Conservation (phyloP, 2,888 invertebrate species). For the Rhogogaster chlorosoma region DNA sequence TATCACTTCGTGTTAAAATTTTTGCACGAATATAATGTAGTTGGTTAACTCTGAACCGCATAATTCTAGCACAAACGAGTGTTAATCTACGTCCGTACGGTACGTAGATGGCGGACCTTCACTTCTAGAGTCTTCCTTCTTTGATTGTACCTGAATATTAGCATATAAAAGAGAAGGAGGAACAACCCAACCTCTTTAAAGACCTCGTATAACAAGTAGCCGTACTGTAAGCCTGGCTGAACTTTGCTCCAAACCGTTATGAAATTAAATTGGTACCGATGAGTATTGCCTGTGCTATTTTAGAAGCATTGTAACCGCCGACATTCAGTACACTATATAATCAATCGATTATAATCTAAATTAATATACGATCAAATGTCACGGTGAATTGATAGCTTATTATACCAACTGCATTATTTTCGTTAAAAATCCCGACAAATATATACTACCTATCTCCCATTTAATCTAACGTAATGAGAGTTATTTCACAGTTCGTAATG, state of each 20-base stretch:
- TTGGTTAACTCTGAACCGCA: neutral
- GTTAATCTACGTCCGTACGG: neutral
- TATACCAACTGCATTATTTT: neutral
- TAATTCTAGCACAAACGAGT: slow-evolving; percentile 10
- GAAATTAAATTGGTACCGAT: slow-evolving; percentile 43
- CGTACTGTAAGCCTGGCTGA: neutral
- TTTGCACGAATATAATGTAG: neutral
- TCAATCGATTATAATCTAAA: slow-evolving; percentile 3
- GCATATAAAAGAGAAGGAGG: slow-evolving; percentile 17
- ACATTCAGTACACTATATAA: neutral
- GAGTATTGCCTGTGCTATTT: neutral
- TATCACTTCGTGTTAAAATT: neutral
- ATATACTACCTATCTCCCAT: neutral
- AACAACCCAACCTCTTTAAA: slow-evolving; percentile 21
- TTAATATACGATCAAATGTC: slow-evolving; percentile 11
- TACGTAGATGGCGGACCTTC: neutral
- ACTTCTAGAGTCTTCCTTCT: slow-evolving; percentile 17
- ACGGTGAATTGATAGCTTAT: neutral
- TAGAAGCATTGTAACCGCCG: neutral
- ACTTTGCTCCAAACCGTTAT: slow-evolving; percentile 38
- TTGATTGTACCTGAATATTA: slow-evolving; percentile 24
- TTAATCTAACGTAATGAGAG: neutral
- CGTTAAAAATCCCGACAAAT: neutral
- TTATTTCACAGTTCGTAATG: slow-evolving; percentile 33
- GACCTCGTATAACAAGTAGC: slow-evolving; percentile 26